Evolutionary conservation across 2,888 invertebrate species (phyloP), one percentile per base, ranked within the genome.

Genomic region (Lepeophtheirus nordmannii): DNA sequence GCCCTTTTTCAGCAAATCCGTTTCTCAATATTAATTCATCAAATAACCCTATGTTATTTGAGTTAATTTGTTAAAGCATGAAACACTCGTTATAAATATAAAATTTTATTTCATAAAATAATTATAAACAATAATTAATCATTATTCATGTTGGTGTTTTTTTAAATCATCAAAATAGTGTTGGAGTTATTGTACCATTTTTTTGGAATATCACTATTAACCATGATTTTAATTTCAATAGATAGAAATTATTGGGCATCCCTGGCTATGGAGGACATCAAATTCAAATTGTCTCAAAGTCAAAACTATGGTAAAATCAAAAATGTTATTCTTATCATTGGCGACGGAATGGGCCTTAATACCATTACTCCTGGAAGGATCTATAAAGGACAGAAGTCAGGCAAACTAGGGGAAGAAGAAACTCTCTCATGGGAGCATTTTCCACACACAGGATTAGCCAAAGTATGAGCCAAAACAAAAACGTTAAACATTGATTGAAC

Each of bases 311-410:
- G 71, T 14, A 68, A 71, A 56, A 78, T 78, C 41, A 77, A 76
- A 70, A 90, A 89, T 75, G 80, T 88, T 0, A 87, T 90, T 67
- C 73, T 89, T 67, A 89, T 89, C 72, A 77, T 91, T 20, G 90
- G 90, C 0, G 90, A 91, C 72, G 90, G 90, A 1, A 88, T 91
- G 89, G 30, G 88, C 37, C 79, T 89, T 62, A 80, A 88, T 0
- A 90, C 90, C 0, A 75, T 88, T 17, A 83, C 86, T 0, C 87
- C 89, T 0, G 82, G 87, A 0, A 80, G 90, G 69, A 83, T 83
- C 0, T 83, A 85, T 71, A 76, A 84, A 12, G 89, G 87, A 0
- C 85, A 85, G 72, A 72, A 80, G 68, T 75, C 79, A 1, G 74
- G 74, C 0, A 75, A 75, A 2, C 70, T 78, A 11, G 88, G 87